Percentiles rank a stretch among this genome's conserved stretches.
Conservation (phyloP, 1,140 invertebrate species). For the Drosophila obscura region DNA sequence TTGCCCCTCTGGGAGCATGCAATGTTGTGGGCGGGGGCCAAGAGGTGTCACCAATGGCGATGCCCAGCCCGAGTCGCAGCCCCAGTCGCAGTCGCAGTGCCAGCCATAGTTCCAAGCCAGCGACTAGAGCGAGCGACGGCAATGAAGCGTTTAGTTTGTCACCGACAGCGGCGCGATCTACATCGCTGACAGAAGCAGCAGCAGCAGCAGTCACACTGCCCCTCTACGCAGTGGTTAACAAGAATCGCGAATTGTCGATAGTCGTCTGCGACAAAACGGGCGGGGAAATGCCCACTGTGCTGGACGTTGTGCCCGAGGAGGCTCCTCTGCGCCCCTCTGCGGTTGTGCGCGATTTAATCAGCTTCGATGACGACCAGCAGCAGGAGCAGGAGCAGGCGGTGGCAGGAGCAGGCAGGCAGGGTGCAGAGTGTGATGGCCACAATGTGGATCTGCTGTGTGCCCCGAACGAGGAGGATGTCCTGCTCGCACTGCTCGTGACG, state of each 20-base stretch:
- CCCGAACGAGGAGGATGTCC: conserved; percentile 56
- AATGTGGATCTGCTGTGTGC: conserved; percentile 65
- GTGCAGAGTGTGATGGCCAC: conserved; percentile 22
- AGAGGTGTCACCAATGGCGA: conserved; percentile 30
- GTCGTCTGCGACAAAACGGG: conserved; percentile 30
- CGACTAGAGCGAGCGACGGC: conserved; percentile 41
- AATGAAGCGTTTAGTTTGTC: conserved; percentile 56
- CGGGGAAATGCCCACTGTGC: conserved; percentile 50
- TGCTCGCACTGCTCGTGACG: conserved; percentile 43
- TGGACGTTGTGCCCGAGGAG: conserved; percentile 68
- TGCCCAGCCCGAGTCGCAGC: conserved; percentile 18
- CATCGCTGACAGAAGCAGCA: conserved; percentile 43
- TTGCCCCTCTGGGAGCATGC: conserved; percentile 20
- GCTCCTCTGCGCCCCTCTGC: conserved; percentile 4
- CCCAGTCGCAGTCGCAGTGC: conserved; percentile 11
- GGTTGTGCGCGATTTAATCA: conserved; percentile 69
- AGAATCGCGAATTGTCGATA: conserved; percentile 55
- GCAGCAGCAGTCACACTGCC: conserved; percentile 21
- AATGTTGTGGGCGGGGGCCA: conserved; percentile 44
- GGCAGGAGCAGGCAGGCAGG: neutral
- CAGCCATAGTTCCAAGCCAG: conserved; percentile 10
- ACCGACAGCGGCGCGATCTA: conserved; percentile 67
- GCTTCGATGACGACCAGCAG: conserved; percentile 71
- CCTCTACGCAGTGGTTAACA: conserved; percentile 66
- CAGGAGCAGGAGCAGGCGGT: conserved; percentile 14